phyloP scores from a whole-genome alignment of 1,140 invertebrate species.

The Bicyclus anynana region DNA sequence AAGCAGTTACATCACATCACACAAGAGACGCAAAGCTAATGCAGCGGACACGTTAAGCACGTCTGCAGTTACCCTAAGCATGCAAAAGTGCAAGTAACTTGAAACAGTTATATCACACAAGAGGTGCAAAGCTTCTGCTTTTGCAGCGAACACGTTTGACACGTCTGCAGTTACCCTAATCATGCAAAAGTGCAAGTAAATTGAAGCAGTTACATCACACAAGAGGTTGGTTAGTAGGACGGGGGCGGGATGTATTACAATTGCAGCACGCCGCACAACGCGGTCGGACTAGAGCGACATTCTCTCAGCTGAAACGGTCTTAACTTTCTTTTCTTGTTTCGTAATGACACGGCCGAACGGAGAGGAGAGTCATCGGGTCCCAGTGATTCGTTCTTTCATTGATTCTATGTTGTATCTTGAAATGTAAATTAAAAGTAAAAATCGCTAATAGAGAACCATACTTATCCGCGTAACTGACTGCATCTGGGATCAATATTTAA shows the following conservation, averaged over 20 bases:
- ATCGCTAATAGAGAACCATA: too few species aligned
- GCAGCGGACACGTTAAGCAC: too few species aligned
- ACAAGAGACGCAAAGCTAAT: too few species aligned
- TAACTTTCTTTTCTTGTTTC: slow-evolving; percentile 73
- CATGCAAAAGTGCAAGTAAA: slow-evolving; percentile 12
- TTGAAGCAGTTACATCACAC: slow-evolving; percentile 37
- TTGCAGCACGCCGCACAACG: slow-evolving; percentile 28
- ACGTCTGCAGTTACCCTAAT: background rate
- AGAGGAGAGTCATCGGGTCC: slow-evolving; percentile 45
- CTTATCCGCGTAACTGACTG: too few species aligned
- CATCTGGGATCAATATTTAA: too few species aligned
- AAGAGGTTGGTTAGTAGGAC: slow-evolving; percentile 38
- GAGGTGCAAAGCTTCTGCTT: background rate
- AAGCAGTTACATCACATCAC: too few species aligned
- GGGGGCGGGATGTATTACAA: slow-evolving; percentile 36
- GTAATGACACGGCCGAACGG: slow-evolving; percentile 62
- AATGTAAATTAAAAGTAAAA: too few species aligned
- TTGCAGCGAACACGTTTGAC: background rate
- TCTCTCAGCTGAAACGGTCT: slow-evolving; percentile 54
- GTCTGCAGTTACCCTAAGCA: too few species aligned
- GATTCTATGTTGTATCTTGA: too few species aligned
- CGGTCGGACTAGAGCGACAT: slow-evolving; percentile 47
- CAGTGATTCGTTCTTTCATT: too few species aligned
- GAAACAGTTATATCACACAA: too few species aligned
- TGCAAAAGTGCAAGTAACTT: too few species aligned